A percentile compares a stretch with the other conserved stretches of the same genome.
These are phyloP conservation scores for Trisateles emortualis DNA, from an alignment of 2,888 invertebrate species.

Conservation along the genomic window DNA sequence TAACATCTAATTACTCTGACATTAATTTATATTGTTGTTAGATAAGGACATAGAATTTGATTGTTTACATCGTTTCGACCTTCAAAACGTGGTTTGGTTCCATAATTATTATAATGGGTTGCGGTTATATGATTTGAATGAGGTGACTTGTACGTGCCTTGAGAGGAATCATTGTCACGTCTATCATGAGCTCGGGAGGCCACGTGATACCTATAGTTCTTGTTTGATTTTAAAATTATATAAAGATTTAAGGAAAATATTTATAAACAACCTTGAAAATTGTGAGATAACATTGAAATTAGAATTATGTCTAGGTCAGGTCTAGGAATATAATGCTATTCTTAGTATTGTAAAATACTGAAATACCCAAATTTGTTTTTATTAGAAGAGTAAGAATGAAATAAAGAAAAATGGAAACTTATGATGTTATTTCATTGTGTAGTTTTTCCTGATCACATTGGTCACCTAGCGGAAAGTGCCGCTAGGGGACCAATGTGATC, in stretches of 20 bases:
- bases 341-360: too few relatives aligned
- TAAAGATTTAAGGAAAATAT: neutral
- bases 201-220: neutral
- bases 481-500: too few relatives aligned
- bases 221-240: neutral
- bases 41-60: slow-evolving; percentile 37
- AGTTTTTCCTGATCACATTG: too few relatives aligned
- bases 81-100: slow-evolving; percentile 26
- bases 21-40: slow-evolving; percentile 40
- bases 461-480: too few relatives aligned
- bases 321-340: too few relatives aligned
- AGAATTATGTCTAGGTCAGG: too few relatives aligned
- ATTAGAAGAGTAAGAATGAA: too few relatives aligned
- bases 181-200: neutral
- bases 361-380: too few relatives aligned
- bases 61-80: slow-evolving; percentile 34
- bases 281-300: too few relatives aligned
- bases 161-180: slow-evolving; percentile 6
- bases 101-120: slow-evolving; percentile 24
- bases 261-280: neutral
- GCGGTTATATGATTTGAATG: slow-evolving; percentile 17
- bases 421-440: too few relatives aligned
- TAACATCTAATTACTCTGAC: slow-evolving; percentile 42
- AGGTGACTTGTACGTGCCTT: slow-evolving; percentile 15
- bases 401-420: too few relatives aligned